Evolutionary conservation across 2,113 vertebrate species (phyloP).

Genomic region (Anolis sagrei): DNA sequence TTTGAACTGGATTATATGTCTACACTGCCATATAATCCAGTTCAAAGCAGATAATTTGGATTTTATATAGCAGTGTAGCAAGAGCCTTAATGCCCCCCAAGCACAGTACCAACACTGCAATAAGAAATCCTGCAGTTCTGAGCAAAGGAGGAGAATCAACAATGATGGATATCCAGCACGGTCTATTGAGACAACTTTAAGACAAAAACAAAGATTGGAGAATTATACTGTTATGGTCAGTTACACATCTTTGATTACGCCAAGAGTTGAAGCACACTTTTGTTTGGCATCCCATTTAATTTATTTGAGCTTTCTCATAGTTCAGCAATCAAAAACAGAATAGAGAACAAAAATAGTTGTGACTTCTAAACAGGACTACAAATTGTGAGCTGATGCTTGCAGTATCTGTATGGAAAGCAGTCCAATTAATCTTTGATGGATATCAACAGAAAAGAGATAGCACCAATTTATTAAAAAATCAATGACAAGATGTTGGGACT

Average conservation of each 20-base stretch:
- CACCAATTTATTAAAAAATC: slow-evolving; percentile 32
- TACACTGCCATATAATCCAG: no score
- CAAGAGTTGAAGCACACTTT: slow-evolving; percentile 17
- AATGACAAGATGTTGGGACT: slow-evolving; percentile 47
- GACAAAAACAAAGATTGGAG: slow-evolving; percentile 11
- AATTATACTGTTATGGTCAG: neutral
- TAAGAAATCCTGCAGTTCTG: neutral
- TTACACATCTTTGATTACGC: fast-evolving
- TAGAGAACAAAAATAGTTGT: slow-evolving; percentile 54
- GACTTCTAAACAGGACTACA: slow-evolving; percentile 64
- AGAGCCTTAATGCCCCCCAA: no score
- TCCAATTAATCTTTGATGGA: slow-evolving; percentile 30
- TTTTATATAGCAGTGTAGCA: no score
- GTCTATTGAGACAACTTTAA: fast-evolving
- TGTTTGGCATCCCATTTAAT: slow-evolving; percentile 66
- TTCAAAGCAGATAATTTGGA: no score
- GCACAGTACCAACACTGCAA: no score
- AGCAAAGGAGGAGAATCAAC: neutral
- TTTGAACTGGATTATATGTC: no score
- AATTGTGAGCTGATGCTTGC: slow-evolving; percentile 56
- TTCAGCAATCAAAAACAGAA: slow-evolving; percentile 57
- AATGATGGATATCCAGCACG: neutral
- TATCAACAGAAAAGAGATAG: slow-evolving; percentile 64
- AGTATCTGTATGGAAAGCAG: slow-evolving; percentile 66
- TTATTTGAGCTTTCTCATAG: slow-evolving; percentile 66